These are phyloP conservation scores for Sebastes steindachneri DNA, from an alignment of 2,797 vertebrate species.

Conservation along the genomic window DNA sequence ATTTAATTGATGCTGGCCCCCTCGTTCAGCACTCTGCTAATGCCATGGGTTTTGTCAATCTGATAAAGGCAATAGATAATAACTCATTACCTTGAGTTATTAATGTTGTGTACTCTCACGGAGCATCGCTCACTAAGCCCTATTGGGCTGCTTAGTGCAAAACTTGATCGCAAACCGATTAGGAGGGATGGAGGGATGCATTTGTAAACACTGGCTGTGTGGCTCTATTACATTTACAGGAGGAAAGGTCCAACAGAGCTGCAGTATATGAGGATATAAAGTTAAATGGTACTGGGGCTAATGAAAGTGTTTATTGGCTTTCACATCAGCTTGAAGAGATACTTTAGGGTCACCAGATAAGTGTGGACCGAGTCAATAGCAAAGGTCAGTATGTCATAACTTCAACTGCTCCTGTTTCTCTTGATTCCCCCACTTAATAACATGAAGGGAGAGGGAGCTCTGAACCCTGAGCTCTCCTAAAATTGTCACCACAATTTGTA, in stretches of 20 bases:
- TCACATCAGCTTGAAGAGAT: constrained; percentile 11
- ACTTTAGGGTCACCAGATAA: constrained; percentile 23
- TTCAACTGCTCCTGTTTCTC: not conserved
- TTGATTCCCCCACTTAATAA: not conserved
- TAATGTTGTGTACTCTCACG: constrained; percentile 38
- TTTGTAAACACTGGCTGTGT: constrained; percentile 31
- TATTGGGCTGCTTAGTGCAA: constrained; percentile 13
- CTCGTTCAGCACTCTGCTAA: constrained; percentile 38
- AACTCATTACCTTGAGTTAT: constrained; percentile 63
- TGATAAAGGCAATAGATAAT: constrained; percentile 66
- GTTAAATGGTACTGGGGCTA: constrained; percentile 33
- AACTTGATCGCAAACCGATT: constrained; percentile 47
- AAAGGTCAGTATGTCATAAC: constrained; percentile 20
- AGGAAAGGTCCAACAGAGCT: constrained; percentile 6
- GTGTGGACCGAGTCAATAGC: constrained; percentile 5
- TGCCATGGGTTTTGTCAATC: constrained; percentile 45
- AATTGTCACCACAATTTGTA: not conserved
- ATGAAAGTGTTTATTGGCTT: constrained; percentile 44
- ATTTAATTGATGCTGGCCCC: constrained; percentile 67
- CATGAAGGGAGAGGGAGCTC: not conserved
- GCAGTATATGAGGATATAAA: constrained; percentile 43
- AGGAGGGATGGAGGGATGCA: constrained; percentile 4
- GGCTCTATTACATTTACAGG: constrained; percentile 5
- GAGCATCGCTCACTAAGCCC: constrained; percentile 17
- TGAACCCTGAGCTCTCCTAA: not conserved